These are phyloP conservation scores for Dendropsophus ebraccatus DNA, from an alignment of 2,113 vertebrate genomes.

Conservation along the genomic window DNA sequence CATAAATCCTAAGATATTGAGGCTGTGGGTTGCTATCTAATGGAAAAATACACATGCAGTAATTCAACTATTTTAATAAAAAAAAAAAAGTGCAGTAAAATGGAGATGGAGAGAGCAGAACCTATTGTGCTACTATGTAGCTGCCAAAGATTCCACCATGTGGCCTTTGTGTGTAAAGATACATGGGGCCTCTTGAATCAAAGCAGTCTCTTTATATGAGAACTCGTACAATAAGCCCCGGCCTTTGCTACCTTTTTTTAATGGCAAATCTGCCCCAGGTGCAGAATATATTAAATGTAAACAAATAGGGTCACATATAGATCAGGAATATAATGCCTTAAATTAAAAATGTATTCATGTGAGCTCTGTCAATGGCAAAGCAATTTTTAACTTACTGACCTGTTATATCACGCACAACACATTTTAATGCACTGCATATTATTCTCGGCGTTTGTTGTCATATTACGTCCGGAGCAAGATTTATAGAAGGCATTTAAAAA, in stretches of 20 bases:
- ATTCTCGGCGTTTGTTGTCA: not conserved
- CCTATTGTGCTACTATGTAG: not conserved
- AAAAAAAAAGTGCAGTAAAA: not conserved
- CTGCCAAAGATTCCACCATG: not conserved
- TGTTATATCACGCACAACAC: not conserved
- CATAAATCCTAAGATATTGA: not conserved
- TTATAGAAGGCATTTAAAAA: slow-evolving; percentile 33
- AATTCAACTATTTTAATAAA: not conserved
- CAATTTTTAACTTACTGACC: slow-evolving; percentile 10
- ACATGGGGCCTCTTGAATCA: not conserved
- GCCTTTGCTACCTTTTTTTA: not conserved
- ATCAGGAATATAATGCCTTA: not conserved
- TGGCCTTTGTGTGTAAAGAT: not conserved
- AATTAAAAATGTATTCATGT: slow-evolving; percentile 17
- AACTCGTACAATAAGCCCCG: not conserved
- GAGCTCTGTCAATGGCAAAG: slow-evolving; percentile 2
- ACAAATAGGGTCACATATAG: slow-evolving; percentile 17
- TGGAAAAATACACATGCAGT: not conserved
- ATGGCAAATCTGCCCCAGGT: not conserved
- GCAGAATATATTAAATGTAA: slow-evolving; percentile 7
- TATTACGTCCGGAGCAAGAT: not conserved
- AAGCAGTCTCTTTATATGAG: not conserved
- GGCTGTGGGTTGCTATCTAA: not conserved
- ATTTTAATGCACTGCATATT: not conserved
- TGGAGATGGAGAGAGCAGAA: not conserved